Base-by-base conservation (phyloP, 2,888 invertebrate genomes). In the Siphlonurus alternatus region DNA sequence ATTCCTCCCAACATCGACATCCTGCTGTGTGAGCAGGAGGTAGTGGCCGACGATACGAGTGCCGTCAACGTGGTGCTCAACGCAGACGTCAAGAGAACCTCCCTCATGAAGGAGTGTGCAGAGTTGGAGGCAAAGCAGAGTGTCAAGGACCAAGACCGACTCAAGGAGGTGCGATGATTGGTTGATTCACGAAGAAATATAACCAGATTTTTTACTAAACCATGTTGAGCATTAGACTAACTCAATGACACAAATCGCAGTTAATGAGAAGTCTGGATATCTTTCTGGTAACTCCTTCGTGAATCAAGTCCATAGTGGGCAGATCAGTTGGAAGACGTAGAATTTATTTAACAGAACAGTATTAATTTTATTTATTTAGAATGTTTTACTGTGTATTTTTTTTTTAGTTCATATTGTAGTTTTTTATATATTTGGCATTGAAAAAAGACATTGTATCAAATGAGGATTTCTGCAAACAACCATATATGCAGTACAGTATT, bases 1-100 rank as follows among this genome's bases (percentile, higher is more conserved):
- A 93, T 99, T 71, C 99, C 99, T 1, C 90, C 94, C 0, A 93
- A 90, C 71, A 99, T 99, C 69, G 99, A 91, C 74, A 92, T 98
- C 65, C 78, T 99, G 65, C 87, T 96, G 71, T 99, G 99, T 75
- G 99, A 99, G 78, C 99, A 92, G 82, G 98, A 98, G 81, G 97
- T 99, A 24, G 86, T 93, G 0, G 96, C 97, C 2, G 97, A 96
- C 73, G 90, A 94, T 69, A 86, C 88, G 64, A 87, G 91, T 10
- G 97, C 99, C 0, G 93, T 99, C 1, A 88, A 94, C 67, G 91
- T 94, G 0, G 90, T 99, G 15, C 78, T 99, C 5, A 92, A 90
- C 67, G 92, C 98, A 0, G 99, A 99, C 76, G 87, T 87, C 7
- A 94, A 93, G 74, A 83, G 98, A 66, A 86, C 87, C 59, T 82